Evolutionary conservation across 1,140 invertebrate species (phyloP), one percentile per base, ranked within the genome.

Genomic region (Bombus superbus): DNA sequence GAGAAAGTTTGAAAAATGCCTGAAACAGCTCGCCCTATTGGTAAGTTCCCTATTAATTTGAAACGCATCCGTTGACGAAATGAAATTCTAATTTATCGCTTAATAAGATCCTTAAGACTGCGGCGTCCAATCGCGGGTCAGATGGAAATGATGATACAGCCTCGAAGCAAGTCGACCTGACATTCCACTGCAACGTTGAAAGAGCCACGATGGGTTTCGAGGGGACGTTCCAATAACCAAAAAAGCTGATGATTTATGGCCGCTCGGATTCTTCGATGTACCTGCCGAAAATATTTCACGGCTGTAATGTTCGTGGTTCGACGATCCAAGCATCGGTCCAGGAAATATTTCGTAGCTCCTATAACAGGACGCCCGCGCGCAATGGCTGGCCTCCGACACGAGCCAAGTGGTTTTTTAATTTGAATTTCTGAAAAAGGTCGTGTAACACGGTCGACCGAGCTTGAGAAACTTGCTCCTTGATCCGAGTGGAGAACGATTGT

Each of bases 11-110:
- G 47, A 53, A 53, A 18, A 22, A 53, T 8, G 6, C 47, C 47
- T 53, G 47, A 0, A 1, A 22, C 22, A 53, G 6, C 1, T 8
- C 18, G 5, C 18, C 47, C 18, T 53, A 22, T 8, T 53, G 18
- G 5, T 0, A 53, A 53, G 6, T 22, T 53, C 5, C 18, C 6
- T 22, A 53, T 22, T 53, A 80, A 79, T 53, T 73, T 42, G 40
- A 47, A 71, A 68, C 64, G 18, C 40, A 32, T 11, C 28, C 40
- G 18, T 25, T 35, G 15, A 32, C 9, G 40, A 32, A 69, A 78
- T 88, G 35, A 87, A 83, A 81, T 88, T 90, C 89, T 89, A 89
- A 88, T 90, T 90, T 90, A 90, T 89, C 71, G 79, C 59, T 76
- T 89, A 85, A 88, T 90, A 76, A 68, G 44, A 85, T 81, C 62